These are phyloP conservation scores for Phengaris alcon DNA, from an alignment of 2,888 invertebrate genomes.

Conservation along the genomic window DNA sequence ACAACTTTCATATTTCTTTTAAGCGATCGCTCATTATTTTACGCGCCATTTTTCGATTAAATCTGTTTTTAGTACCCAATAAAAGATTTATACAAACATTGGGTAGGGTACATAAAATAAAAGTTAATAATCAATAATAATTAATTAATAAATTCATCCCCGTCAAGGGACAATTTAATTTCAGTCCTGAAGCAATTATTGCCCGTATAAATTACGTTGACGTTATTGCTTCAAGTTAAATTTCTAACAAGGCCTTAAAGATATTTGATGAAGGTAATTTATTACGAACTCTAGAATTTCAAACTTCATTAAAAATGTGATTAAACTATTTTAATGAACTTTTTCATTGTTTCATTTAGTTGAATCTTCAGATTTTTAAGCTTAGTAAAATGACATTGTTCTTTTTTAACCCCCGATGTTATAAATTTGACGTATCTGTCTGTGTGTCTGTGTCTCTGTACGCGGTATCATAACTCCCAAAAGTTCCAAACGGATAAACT, in stretches of 20 bases:
- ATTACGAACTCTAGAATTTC: background rate
- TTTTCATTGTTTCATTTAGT: background rate
- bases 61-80: background rate
- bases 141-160: conserved; percentile 27
- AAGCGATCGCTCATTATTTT: too few species aligned
- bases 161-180: conserved; percentile 26
- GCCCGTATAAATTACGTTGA: conserved; percentile 23
- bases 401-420: too few species aligned
- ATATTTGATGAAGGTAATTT: conserved; percentile 27
- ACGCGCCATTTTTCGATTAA: background rate
- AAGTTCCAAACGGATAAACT: too few species aligned
- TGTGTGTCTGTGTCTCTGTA: too few species aligned
- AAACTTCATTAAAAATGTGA: background rate
- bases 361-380: too few species aligned
- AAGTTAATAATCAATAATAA: conserved; percentile 28
- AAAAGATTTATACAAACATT: background rate
- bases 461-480: too few species aligned
- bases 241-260: conserved; percentile 19
- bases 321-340: background rate
- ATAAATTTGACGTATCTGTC: too few species aligned
- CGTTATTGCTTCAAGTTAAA: conserved; percentile 27
- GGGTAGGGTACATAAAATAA: background rate
- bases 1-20: too few species aligned
- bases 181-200: conserved; percentile 23
- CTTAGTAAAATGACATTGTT: too few species aligned